A percentile compares a stretch with the other conserved stretches of the same genome.
Conservation (phyloP, 2,113 vertebrate species). For the Sylvilagus bachmani region DNA sequence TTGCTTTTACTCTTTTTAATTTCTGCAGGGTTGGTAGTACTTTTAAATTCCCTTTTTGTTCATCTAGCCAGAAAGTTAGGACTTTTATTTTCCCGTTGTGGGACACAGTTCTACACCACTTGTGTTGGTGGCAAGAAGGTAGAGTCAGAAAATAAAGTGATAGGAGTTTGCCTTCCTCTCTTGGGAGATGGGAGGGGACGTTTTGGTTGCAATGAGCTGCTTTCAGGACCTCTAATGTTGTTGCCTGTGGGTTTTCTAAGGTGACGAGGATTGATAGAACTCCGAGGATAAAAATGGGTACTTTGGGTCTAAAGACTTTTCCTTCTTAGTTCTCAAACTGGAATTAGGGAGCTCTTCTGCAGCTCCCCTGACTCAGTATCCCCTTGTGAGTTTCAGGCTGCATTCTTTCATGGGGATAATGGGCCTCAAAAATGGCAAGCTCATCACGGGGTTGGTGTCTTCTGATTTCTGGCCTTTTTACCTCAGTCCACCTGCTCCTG, state of each 20-base stretch:
- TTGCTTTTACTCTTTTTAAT: not conserved
- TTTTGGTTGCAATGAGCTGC: not conserved
- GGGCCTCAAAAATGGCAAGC: not conserved
- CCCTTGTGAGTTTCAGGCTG: not conserved
- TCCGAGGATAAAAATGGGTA: not conserved
- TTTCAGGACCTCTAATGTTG: too few relatives aligned
- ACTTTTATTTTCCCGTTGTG: not conserved
- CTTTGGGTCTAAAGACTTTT: not conserved
- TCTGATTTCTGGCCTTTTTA: not conserved
- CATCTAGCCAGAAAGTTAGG: not conserved
- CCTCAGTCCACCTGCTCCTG: not conserved
- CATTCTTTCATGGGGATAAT: not conserved
- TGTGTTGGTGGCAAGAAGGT: not conserved
- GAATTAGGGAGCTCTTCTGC: not conserved
- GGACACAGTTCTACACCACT: not conserved
- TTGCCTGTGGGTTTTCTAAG: too few relatives aligned
- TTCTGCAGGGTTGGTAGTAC: not conserved
- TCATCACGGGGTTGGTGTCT: not conserved
- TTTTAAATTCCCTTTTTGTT: conserved; percentile 1
- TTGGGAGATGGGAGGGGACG: not conserved
- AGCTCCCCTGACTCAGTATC: not conserved
- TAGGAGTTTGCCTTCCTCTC: not conserved
- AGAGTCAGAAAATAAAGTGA: not conserved
- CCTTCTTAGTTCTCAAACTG: not conserved
- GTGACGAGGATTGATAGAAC: not conserved